These are phyloP conservation scores for Labeo rohita DNA, from an alignment of 2,113 vertebrate species.

Conservation along the genomic window DNA sequence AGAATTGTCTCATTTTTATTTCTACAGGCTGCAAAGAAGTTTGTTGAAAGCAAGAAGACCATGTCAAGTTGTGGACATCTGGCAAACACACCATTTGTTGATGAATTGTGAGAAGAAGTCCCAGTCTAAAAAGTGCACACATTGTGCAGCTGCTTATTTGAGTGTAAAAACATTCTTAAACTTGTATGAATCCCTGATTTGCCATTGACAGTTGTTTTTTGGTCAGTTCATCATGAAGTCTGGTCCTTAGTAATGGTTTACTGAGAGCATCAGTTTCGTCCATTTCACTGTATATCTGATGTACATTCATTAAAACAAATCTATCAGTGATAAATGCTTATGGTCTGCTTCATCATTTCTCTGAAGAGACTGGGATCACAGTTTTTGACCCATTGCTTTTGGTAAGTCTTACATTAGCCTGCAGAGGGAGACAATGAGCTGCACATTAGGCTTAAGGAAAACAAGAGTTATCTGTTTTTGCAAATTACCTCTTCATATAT, in stretches of 20 bases:
- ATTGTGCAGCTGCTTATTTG: constrained; percentile 35
- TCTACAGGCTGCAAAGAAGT: constrained; percentile 89
- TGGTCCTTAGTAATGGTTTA: constrained; percentile 46
- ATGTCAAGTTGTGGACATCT: constrained; percentile 87
- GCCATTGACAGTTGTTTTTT: constrained; percentile 43
- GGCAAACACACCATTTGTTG: constrained; percentile 84
- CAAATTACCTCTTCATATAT: too few relatives aligned
- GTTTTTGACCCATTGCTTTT: neutral
- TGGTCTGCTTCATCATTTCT: neutral
- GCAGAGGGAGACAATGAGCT: neutral
- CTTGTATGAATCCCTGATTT: constrained; percentile 40
- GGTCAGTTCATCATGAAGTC: constrained; percentile 49
- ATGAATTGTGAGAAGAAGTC: constrained; percentile 75
- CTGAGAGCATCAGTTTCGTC: constrained; percentile 43
- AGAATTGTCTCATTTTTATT: neutral
- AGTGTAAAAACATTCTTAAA: constrained; percentile 26
- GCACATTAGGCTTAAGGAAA: neutral
- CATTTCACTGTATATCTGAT: constrained; percentile 68
- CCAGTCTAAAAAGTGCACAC: constrained; percentile 32
- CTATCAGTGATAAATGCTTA: constrained; percentile 37
- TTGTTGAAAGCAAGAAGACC: constrained; percentile 86
- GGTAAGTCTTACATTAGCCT: neutral
- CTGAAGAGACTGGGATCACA: neutral
- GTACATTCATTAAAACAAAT: constrained; percentile 72
- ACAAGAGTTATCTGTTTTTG: neutral